Conservation (phyloP, 2,113 vertebrate genomes). For the Shinisaurus crocodilurus region DNA sequence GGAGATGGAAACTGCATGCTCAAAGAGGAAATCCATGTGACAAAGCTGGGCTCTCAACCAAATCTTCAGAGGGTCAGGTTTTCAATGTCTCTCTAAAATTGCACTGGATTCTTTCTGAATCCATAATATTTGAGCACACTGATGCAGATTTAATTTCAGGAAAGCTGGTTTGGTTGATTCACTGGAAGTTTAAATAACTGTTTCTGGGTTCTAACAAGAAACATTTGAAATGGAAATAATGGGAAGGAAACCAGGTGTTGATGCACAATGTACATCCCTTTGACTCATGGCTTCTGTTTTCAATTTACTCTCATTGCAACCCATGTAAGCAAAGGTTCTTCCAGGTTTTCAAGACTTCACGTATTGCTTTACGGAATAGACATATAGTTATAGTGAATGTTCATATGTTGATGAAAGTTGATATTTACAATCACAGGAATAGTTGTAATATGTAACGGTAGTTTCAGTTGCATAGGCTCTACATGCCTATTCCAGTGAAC, state of each 20-base stretch:
- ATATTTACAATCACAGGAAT: neutral
- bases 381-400: neutral
- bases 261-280: neutral
- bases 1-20: constrained; percentile 13
- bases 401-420: neutral
- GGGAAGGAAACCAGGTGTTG: neutral
- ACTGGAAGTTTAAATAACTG: neutral
- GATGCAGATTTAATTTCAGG: constrained; percentile 8
- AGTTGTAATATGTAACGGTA: neutral
- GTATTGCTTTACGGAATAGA: neutral
- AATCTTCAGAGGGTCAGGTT: constrained; percentile 23
- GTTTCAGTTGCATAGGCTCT: neutral
- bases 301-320: neutral
- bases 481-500: neutral
- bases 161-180: constrained; percentile 23
- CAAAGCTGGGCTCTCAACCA: constrained; percentile 42
- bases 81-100: neutral
- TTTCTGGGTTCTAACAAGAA: neutral
- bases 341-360: neutral
- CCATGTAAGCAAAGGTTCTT: neutral
- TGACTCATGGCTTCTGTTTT: neutral
- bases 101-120: constrained; percentile 52
- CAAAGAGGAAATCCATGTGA: constrained; percentile 10
- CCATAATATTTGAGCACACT: constrained; percentile 37
- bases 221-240: neutral